Evolutionary conservation across 1,140 invertebrate species (phyloP).

Genomic region (Drosophila elegans): DNA sequence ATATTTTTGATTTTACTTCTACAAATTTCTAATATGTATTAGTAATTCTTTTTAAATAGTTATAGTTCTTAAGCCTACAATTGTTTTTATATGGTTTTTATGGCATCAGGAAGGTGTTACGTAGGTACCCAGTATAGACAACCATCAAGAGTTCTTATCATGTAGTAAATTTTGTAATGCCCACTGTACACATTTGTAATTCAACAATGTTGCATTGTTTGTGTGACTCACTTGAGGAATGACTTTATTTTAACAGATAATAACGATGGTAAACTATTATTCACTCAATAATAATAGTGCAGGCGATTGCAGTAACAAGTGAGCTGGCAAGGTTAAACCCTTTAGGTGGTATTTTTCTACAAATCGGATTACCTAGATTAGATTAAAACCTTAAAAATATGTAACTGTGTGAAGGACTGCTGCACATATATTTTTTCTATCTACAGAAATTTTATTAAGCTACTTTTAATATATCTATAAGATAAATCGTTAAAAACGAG

Average conservation of each 20-base stretch:
- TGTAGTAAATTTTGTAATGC: not conserved
- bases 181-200: constrained; percentile 3
- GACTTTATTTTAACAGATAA: not conserved
- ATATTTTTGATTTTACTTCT: too few relatives aligned
- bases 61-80: too few relatives aligned
- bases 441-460: too few relatives aligned
- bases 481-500: too few relatives aligned
- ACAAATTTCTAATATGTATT: too few relatives aligned
- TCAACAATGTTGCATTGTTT: constrained; percentile 6
- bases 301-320: not conserved
- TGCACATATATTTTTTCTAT: too few relatives aligned
- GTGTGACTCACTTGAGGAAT: constrained; percentile 11
- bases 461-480: too few relatives aligned
- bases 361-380: constrained; percentile 8
- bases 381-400: not conserved
- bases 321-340: constrained; percentile 5
- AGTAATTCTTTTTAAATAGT: too few relatives aligned
- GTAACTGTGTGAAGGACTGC: too few relatives aligned
- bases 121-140: not conserved
- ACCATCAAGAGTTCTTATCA: not conserved
- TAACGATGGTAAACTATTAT: constrained; percentile 7
- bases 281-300: constrained; percentile 2
- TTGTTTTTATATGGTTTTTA: not conserved
- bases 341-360: constrained; percentile 3
- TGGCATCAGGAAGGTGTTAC: not conserved